Base-by-base conservation (phyloP, 64 coral and sea anemone genomes). In the Catalaphyllia jardinei region DNA sequence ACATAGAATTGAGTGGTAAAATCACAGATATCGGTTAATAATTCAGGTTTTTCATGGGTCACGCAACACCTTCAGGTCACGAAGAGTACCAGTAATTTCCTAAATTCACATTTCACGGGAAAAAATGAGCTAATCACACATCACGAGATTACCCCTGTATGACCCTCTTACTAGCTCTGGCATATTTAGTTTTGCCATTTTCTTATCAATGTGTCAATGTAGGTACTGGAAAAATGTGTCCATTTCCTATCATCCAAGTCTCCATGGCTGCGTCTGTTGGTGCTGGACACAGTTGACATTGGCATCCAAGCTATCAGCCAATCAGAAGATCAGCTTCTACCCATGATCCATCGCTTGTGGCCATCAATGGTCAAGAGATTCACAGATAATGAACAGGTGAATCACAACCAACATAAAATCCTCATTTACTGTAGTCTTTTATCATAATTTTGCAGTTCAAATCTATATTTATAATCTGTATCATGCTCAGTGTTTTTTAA, bases 261-360 rank as follows among this genome's bases (percentile, higher is more conserved):
- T 75, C 79, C 77, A 38, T 76, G 42, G 82, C 51, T 95, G 51
- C 91, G 91, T 25, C 72, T 99, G 24, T 30, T 99, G 25, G 91
- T 99, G 5, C 85, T 99, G 63, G 97, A 95, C 79, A 95, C 92
- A 18, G 75, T 91, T 22, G 86, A 95, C 20, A 29, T 73, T 67
- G 93, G 93, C 19, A 88, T 99, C 31, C 8, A 79, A 31, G 91
- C 80, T 3, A 39, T 99, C 11, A 86, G 82, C 11, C 42, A 99
- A 31, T 80, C 73, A 33, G 87, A 99, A 54, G 87, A 99, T 82
- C 86, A 99, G 19, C 86, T 99, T 10, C 97, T 99, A 2, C 97
- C 97, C 4, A 89, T 99, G 97, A 93, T 99, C 69, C 97, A 99
- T 60, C 89, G 86, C 62, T 29, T 99, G 54, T 99, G 97, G 97